Conservation (phyloP, 1,140 invertebrate genomes). For the Stegodyphus mimosarum region DNA sequence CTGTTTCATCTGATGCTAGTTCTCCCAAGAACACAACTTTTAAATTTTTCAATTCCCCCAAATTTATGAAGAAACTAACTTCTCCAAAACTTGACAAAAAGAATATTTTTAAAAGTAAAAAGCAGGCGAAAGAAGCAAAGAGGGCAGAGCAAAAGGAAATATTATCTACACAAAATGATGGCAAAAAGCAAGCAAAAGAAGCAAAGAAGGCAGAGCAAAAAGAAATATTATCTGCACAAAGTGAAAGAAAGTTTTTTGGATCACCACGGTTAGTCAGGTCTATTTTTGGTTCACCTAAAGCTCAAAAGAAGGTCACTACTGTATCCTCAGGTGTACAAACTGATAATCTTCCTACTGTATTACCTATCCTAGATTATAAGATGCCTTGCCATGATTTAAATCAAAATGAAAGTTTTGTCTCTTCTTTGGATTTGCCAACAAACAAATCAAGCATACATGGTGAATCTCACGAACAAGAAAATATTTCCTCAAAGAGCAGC, state of each 20-base stretch:
- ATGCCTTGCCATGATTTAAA: conserved; percentile 40
- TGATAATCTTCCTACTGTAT: conserved; percentile 8
- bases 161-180: conserved; percentile 21
- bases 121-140: conserved; percentile 40
- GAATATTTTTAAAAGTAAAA: conserved; percentile 57
- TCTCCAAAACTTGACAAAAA: conserved; percentile 61
- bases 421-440: not conserved
- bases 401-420: conserved; percentile 25
- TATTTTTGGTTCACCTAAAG: conserved; percentile 53
- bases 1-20: not conserved
- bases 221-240: conserved; percentile 13
- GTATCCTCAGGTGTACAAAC: conserved; percentile 57
- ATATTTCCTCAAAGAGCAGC: conserved; percentile 37
- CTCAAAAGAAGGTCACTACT: conserved; percentile 34
- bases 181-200: conserved; percentile 51
- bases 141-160: conserved; percentile 43
- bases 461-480: conserved; percentile 23
- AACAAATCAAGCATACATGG: not conserved
- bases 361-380: not conserved
- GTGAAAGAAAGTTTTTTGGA: conserved; percentile 55
- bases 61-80: conserved; percentile 60
- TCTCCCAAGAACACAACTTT: conserved; percentile 32
- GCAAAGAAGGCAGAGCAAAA: conserved; percentile 45
- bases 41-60: conserved; percentile 61
- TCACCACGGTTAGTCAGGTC: conserved; percentile 48